A percentile compares a stretch with the other conserved stretches of the same genome.
Conservation (phyloP, 2,888 invertebrate genomes). For the Rhagophthalmus giganteus region DNA sequence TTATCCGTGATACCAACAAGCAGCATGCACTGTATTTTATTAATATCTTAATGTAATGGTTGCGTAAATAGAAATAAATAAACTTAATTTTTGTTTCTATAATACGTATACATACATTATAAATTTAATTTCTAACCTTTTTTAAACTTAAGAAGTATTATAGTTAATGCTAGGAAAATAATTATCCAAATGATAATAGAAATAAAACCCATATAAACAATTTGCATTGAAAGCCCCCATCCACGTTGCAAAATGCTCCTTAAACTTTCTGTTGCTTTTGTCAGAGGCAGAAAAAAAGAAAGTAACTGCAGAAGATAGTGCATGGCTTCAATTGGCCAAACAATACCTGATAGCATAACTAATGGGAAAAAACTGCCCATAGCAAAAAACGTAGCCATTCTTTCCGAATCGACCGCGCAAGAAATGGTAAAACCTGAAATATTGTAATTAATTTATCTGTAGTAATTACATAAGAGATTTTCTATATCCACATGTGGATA, state of each 20-base stretch:
- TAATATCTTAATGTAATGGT: neutral
- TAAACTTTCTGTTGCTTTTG: constrained; percentile 87
- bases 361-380: constrained; percentile 85
- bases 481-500: too few species aligned
- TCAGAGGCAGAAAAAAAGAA: constrained; percentile 81
- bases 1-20: too few species aligned
- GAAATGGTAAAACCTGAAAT: constrained; percentile 78
- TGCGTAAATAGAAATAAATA: neutral
- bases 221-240: constrained; percentile 77
- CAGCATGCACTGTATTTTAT: neutral
- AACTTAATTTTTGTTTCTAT: neutral
- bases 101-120: neutral
- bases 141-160: constrained; percentile 79
- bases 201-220: constrained; percentile 88
- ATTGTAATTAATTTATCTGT: neutral
- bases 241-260: constrained; percentile 85
- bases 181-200: constrained; percentile 85
- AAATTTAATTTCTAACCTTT: constrained; percentile 61
- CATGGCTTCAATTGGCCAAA: constrained; percentile 96
- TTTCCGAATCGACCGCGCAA: constrained; percentile 76
- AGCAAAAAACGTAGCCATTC: constrained; percentile 83
- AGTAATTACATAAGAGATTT: neutral
- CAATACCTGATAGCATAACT: constrained; percentile 84
- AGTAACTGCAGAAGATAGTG: constrained; percentile 72
- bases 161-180: constrained; percentile 76